Base-by-base conservation (phyloP, 2,797 vertebrate genomes). In the Taeniopygia guttata region DNA sequence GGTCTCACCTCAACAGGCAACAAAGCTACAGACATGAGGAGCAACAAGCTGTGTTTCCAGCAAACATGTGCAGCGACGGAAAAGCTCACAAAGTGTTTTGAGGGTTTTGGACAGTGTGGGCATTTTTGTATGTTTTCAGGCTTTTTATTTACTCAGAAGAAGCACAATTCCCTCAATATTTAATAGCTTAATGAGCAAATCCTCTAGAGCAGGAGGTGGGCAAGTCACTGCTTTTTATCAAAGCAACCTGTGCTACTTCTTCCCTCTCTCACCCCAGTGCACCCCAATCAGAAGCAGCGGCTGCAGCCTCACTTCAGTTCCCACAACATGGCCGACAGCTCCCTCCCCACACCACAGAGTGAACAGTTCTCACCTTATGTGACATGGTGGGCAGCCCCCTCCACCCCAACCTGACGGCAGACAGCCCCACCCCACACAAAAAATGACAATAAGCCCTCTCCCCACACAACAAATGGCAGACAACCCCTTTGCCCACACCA, bases 31-130 rank as follows among this genome's bases (percentile, higher is more conserved):
- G 3, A 51, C 8, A 20, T 2, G 5, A 22, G 25, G 11, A 92
- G 5, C 27, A 46, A n/a, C 16, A 54, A 69, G 17, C 8, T 48
- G 27, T 10, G 2, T 49, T 66, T 58, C 55, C 67, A 58, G 3
- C 0, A 27, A 1, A 30, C 3, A 1, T 0, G 8, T 0, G 0
- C 1, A n/a, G 9, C 0, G 0, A 51, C 2, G 0, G 5, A 40
- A n/a, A 78, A 11, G 9, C 23, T 52, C 38, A 23, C 13, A 10
- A 36, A 43, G 7, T 0, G 0, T 7, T 21, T 14, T 29, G 10
- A 42, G 11, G 8, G 5, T 18, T 68, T 14, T 13, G 9, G 27
- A 5, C 10, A 3, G 2, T 0, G 4, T 7, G 5, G 2, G 1
- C 1, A 3, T 36, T 38, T 51, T 8, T 21, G 1, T 7, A 19